These are phyloP conservation scores for Mamestra configurata DNA, from an alignment of 1,140 invertebrate genomes.

Conservation along the genomic window DNA sequence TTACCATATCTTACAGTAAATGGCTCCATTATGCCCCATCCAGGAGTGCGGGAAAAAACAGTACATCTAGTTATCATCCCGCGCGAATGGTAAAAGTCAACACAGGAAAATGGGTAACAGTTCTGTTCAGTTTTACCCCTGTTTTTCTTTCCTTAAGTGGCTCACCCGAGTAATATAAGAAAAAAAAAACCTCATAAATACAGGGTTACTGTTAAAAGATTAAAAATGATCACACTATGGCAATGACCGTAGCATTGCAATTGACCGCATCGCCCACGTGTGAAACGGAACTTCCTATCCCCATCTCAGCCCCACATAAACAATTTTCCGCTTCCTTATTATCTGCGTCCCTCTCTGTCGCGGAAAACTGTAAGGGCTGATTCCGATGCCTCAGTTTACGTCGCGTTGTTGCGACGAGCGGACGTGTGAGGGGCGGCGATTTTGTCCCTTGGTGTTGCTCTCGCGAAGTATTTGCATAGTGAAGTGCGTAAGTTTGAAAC, in stretches of 20 bases:
- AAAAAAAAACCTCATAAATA: constrained; percentile 40
- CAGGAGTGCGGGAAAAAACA: constrained; percentile 7
- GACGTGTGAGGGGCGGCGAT: constrained; percentile 57
- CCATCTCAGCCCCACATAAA: constrained; percentile 64
- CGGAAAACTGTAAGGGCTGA: constrained; percentile 77
- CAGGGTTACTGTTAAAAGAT: constrained; percentile 31
- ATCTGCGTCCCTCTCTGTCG: constrained; percentile 69
- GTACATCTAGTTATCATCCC: constrained; percentile 20
- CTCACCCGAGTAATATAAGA: constrained; percentile 3
- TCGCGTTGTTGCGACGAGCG: constrained; percentile 65
- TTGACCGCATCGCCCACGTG: constrained; percentile 83
- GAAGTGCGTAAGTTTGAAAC: constrained; percentile 51
- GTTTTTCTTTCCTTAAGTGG: neutral
- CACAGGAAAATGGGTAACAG: constrained; percentile 18
- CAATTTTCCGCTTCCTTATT: constrained; percentile 56
- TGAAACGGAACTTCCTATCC: constrained; percentile 68
- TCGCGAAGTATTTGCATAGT: constrained; percentile 65
- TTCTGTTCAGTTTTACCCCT: neutral
- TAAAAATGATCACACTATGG: constrained; percentile 70
- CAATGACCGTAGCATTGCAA: constrained; percentile 84
- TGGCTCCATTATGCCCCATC: constrained; percentile 12
- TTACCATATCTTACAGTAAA: constrained; percentile 15
- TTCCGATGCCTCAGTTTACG: constrained; percentile 77
- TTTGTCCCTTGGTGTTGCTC: constrained; percentile 48
- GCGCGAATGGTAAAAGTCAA: constrained; percentile 35